Base-by-base conservation (phyloP, 2,888 invertebrate species). In the Peribatodes rhomboidaria region DNA sequence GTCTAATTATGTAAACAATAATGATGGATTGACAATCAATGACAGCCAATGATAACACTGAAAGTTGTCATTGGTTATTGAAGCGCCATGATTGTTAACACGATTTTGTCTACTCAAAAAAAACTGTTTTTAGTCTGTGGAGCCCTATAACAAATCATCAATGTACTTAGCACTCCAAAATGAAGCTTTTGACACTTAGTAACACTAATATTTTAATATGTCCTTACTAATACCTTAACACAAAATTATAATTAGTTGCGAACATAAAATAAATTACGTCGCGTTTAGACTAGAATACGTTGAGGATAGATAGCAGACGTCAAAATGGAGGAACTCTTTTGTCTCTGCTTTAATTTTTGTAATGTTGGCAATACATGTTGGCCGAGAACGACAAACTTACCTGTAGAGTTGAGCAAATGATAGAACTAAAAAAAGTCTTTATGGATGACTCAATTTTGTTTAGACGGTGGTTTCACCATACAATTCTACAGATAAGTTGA, bases 281-380 rank as follows among this genome's bases (percentile, higher is more conserved):
- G 92, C 92, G 76, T 82, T 83, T 83, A 89, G 93, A 93, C 93
- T 93, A 93, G 93, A 93, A 93, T 91, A 89, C 86, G 86, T 93
- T 93, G 92, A 94, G 93, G 93, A 91, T 87, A 90, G 88, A 88
- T 88, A 91, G 90, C 92, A 92, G 90, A 90, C 84, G 86, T 89
- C 87, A 85, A 82, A 81, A 69, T 80, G 83, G 84, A 87, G 87
- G 86, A 87, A 86, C 84, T 83, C 33, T 82, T 81, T 82, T 80
- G 75, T 79, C 79, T 82, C 89, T 89, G 88, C 88, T 87, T 65
- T 50, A 50, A n/a, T 63, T 64, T 65, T 65, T 65, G 65, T 65
- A 44, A 61, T 80, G 74, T 76, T 84, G 83, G 86, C 86, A 80
- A 87, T 86, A 86, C 80, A 70, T 77, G 74, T 74, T 76, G 79